A percentile compares a stretch with the other conserved stretches of the same genome.
These are phyloP conservation scores for Aleiodes alternator DNA, from an alignment of 2,888 invertebrate genomes.

Conservation along the genomic window DNA sequence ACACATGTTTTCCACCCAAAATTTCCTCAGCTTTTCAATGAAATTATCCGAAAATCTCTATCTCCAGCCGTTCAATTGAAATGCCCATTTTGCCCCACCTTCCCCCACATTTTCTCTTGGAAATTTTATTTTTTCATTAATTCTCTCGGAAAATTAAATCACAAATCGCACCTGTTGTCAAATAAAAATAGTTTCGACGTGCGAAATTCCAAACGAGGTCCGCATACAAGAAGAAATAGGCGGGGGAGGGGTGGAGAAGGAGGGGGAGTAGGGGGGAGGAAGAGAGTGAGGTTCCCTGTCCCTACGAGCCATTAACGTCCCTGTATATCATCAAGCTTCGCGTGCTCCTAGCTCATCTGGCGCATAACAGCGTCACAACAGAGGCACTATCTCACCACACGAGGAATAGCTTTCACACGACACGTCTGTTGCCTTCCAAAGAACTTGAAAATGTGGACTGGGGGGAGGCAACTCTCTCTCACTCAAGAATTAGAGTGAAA, in stretches of 20 bases:
- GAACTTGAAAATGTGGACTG: constrained; percentile 5
- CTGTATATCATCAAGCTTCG: constrained; percentile 66
- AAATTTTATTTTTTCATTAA: no score
- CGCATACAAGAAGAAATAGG: constrained; percentile 49
- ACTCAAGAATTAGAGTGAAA: neutral
- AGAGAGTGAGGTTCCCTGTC: constrained; percentile 24
- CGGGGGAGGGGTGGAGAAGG: neutral
- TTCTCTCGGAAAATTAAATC: neutral
- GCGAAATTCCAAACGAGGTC: constrained; percentile 59
- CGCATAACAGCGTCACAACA: constrained; percentile 63
- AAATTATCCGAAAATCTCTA: no score
- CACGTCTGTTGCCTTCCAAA: constrained; percentile 61
- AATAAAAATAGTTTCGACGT: constrained; percentile 48
- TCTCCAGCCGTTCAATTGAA: no score
- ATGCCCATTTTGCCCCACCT: no score
- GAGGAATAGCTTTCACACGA: constrained; percentile 68
- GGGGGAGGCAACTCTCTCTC: constrained; percentile 19
- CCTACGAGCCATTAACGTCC: constrained; percentile 53
- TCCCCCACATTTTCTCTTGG: no score
- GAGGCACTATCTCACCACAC: constrained; percentile 67
- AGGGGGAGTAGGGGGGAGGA: no score
- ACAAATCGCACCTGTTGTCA: constrained; percentile 66
- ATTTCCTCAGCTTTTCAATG: no score
- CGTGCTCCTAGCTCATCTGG: constrained; percentile 72
- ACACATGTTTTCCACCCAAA: no score